These are phyloP conservation scores for Scolopax rusticola DNA, from an alignment of 2,797 vertebrate species.

Conservation along the genomic window DNA sequence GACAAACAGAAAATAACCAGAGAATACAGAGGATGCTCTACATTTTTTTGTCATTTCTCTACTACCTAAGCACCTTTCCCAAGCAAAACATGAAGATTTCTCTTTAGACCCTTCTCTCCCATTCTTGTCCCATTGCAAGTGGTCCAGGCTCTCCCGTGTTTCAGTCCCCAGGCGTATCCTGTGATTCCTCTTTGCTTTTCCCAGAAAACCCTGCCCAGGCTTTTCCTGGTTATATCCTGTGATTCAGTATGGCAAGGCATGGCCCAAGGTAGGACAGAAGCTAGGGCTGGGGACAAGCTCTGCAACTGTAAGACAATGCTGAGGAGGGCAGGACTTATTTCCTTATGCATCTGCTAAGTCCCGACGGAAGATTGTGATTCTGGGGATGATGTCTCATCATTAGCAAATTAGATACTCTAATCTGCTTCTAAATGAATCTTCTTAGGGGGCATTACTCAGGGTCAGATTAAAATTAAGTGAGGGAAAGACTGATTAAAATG, in stretches of 20 bases:
- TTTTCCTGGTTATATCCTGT: not conserved
- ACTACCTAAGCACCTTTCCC: not conserved
- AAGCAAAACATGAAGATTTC: not conserved
- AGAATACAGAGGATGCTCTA: not conserved
- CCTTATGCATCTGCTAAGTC: constrained; percentile 9
- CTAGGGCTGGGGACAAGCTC: not conserved
- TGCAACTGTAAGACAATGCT: not conserved
- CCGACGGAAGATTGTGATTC: constrained; percentile 38
- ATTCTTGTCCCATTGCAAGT: not conserved
- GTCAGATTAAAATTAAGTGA: constrained; percentile 69
- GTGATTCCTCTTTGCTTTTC: not conserved
- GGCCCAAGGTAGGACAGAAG: not conserved
- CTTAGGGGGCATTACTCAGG: constrained; percentile 69
- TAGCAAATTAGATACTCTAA: constrained; percentile 71
- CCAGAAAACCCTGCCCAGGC: not conserved
- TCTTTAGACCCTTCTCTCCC: not conserved
- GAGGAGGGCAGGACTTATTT: not conserved
- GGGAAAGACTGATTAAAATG: constrained; percentile 63
- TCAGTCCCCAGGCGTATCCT: not conserved
- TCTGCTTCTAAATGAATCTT: constrained; percentile 72
- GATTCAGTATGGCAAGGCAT: accelerated
- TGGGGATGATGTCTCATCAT: constrained; percentile 61
- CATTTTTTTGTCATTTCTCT: not conserved
- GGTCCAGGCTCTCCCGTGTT: not conserved
- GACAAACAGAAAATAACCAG: not conserved